A percentile compares a stretch with the other conserved stretches of the same genome.
These are phyloP conservation scores for Rhynchophorus ferrugineus DNA, from an alignment of 1,140 invertebrate genomes.

Conservation along the genomic window DNA sequence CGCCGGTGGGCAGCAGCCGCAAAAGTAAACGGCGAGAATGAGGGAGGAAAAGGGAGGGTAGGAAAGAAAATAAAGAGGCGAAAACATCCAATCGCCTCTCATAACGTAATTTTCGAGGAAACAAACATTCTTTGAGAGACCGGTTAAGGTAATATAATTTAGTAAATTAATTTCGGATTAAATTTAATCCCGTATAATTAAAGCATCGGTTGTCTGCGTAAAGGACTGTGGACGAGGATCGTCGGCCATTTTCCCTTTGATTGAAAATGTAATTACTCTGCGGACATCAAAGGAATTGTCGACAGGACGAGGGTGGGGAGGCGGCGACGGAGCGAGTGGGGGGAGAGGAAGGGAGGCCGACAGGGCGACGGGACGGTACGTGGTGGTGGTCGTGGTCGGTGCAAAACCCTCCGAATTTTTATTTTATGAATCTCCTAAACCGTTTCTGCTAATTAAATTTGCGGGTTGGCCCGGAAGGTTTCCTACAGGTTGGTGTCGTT, in stretches of 20 bases:
- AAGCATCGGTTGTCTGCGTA: conserved; percentile 19
- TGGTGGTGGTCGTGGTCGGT: too few relatives aligned
- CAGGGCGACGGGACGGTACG: too few relatives aligned
- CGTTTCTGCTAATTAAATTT: conserved; percentile 6
- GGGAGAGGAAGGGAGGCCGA: too few relatives aligned
- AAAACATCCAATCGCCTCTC: neutral
- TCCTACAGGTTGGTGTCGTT: too few relatives aligned
- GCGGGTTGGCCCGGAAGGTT: too few relatives aligned
- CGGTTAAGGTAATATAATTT: conserved; percentile 22
- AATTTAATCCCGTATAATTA: conserved; percentile 25
- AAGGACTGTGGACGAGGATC: conserved; percentile 13
- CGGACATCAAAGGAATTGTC: conserved; percentile 22
- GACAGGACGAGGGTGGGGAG: neutral
- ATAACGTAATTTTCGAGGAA: conserved; percentile 5
- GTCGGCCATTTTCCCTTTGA: conserved; percentile 22
- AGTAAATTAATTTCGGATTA: conserved; percentile 24
- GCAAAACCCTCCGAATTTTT: conserved; percentile 3
- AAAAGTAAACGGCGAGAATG: too few relatives aligned
- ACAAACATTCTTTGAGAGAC: conserved; percentile 9
- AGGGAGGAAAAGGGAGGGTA: too few relatives aligned
- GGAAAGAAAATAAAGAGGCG: too few relatives aligned
- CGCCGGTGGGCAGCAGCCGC: too few relatives aligned
- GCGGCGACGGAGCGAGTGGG: too few relatives aligned
- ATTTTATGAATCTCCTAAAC: conserved; percentile 13
- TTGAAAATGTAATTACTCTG: conserved; percentile 25